Evolutionary conservation across 1,140 invertebrate species (phyloP), one percentile per base, ranked within the genome.

Genomic region (Eriosoma lanigerum): DNA sequence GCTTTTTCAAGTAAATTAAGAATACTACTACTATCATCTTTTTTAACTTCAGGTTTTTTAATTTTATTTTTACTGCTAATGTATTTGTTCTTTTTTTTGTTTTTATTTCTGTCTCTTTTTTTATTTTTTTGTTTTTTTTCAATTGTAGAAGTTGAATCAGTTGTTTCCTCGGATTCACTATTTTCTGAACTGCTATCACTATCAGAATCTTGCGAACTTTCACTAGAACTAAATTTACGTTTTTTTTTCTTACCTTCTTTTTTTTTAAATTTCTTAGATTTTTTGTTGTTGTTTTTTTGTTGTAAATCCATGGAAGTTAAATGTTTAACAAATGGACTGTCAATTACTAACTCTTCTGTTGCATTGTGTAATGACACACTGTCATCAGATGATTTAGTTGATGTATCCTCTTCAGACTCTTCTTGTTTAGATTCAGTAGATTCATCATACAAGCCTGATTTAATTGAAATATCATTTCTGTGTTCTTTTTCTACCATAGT

Each of bases 31-130:
- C 72, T 72, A 13, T 52, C 32, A 19, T 81, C 80, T 70, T 72
- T 58, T 32, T 32, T n/a, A 10, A 48, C 26, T 38, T 72, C 58
- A 2, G 46, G 21, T 38, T 56, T 58, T 50, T 29, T 72, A 12
- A 15, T 52, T 17, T 50, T 44, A 5, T 44, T n/a, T 17, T 60
- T 60, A 26, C 48, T 19, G 10, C 2, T 2, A 19, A n/a, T 78
- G 1, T 17, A 26, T 44, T 24, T 76, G 19, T 1, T 6, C 60
- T 58, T 81, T 12, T 1, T 29, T 72, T 60, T 81, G 8, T 56
- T 81, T 50, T 72, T 81, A 10, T 60, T 81, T 13, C 46, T 72
- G 44, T 58, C 44, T 44, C 54, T 81, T 68, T 58, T 62, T 46
- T 64, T 72, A 1, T 32, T 48, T n/a, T 32, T 64, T 29, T 38